phyloP scores from a whole-genome alignment of 1,140 invertebrate genomes.

The Rhopalosiphum maidis region DNA sequence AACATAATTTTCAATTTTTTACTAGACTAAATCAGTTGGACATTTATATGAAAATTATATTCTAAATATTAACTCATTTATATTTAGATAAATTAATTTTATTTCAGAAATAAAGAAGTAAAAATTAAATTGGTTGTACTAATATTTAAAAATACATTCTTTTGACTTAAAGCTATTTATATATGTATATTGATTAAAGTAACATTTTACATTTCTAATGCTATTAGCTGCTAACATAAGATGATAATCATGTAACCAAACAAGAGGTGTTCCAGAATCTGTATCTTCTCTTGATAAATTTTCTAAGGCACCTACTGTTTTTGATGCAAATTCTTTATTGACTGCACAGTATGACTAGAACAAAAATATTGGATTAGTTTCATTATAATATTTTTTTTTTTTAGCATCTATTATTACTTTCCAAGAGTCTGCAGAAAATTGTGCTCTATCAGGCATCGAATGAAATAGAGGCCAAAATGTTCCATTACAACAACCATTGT shows the following conservation, averaged over 20 bases:
- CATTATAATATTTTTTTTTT: background rate
- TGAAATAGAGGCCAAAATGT: conserved; percentile 92
- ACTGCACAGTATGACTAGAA: conserved; percentile 75
- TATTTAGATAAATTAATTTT: background rate
- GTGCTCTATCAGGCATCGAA: conserved; percentile 83
- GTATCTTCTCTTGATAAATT: conserved; percentile 65
- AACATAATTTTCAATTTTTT: background rate
- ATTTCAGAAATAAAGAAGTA: background rate
- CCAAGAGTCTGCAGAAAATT: conserved; percentile 82
- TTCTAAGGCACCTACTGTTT: conserved; percentile 76
- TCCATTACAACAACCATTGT: conserved; percentile 90
- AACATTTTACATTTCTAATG: conserved; percentile 68
- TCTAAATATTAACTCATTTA: background rate
- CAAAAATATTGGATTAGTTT: background rate
- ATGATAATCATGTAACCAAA: conserved; percentile 93
- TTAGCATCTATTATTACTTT: conserved; percentile 62
- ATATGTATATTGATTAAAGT: too few species aligned
- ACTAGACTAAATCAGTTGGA: background rate
- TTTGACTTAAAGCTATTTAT: background rate
- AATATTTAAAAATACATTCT: background rate
- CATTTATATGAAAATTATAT: background rate
- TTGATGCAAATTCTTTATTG: conserved; percentile 83
- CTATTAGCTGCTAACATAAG: conserved; percentile 87
- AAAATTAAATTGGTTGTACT: background rate
- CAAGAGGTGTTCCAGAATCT: conserved; percentile 72